phyloP scores from a whole-genome alignment of 2,888 invertebrate genomes.

The Limnephilus rhombicus region DNA sequence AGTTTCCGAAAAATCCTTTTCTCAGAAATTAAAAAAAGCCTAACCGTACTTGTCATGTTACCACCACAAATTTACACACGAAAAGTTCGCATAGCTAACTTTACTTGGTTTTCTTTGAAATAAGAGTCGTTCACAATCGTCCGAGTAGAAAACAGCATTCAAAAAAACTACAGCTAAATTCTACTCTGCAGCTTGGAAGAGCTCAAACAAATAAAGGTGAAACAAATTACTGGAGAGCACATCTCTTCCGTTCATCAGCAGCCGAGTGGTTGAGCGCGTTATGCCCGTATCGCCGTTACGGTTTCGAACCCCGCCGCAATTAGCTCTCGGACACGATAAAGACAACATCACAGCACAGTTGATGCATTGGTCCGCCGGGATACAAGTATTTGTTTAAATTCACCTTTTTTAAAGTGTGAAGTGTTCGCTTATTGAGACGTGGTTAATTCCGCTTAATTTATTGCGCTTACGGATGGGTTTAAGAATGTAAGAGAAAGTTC shows the following conservation, averaged over 20 bases:
- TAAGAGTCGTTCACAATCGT: no score
- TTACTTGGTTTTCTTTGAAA: no score
- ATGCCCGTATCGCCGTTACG: neutral
- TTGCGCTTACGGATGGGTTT: neutral
- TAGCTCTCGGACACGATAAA: conserved; percentile 41
- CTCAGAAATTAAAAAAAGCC: neutral
- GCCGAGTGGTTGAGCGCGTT: conserved; percentile 7
- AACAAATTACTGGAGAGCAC: conserved; percentile 64
- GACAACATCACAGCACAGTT: neutral
- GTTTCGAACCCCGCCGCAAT: conserved; percentile 51
- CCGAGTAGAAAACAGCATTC: no score
- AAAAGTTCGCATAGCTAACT: neutral
- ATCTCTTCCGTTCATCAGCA: conserved; percentile 62
- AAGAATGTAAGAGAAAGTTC: neutral
- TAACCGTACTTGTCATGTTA: neutral
- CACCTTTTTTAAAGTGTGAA: neutral
- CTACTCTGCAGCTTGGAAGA: conserved; percentile 53
- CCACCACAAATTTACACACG: neutral
- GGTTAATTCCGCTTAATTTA: neutral
- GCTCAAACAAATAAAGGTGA: conserved; percentile 66
- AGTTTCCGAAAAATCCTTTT: neutral
- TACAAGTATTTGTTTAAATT: conserved; percentile 17
- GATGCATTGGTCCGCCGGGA: neutral
- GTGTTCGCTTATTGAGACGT: neutral
- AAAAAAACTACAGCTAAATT: neutral